Percentiles rank a stretch among this genome's conserved stretches.
Conservation (phyloP, 35 echinoderm and acorn worm genomes). For the Apostichopus parvimensis region DNA sequence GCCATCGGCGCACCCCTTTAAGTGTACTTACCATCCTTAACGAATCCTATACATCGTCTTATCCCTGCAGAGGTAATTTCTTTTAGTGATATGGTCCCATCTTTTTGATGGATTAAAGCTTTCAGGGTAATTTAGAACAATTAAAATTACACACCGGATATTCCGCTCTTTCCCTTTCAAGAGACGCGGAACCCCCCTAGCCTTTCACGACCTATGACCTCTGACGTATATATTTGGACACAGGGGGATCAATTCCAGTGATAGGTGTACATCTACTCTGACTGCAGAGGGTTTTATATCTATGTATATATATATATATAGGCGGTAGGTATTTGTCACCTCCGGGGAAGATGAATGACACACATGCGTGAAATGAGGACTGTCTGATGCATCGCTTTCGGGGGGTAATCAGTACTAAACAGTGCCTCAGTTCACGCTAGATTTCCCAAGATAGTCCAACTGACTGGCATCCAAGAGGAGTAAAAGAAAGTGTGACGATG, state of each 20-base stretch:
- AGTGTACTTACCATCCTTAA: background rate
- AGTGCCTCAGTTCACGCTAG: background rate
- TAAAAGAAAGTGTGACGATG: background rate
- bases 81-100: background rate
- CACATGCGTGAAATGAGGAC: constrained; percentile 16
- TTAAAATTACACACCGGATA: background rate
- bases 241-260: background rate
- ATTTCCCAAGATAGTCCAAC: background rate
- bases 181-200: background rate
- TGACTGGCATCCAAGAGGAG: background rate
- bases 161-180: background rate
- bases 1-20: too few relatives aligned
- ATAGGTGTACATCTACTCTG: background rate
- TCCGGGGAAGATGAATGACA: constrained; percentile 9
- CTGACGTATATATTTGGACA: background rate
- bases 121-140: background rate
- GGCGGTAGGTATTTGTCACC: background rate
- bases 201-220: background rate
- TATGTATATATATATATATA: too few relatives aligned
- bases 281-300: background rate
- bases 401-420: background rate
- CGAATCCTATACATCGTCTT: background rate
- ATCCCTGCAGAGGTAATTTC: background rate
- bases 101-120: background rate
- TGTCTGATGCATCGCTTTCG: constrained; percentile 34